Conservation (phyloP, 2,797 vertebrate species). For the Galaxias olidus region DNA sequence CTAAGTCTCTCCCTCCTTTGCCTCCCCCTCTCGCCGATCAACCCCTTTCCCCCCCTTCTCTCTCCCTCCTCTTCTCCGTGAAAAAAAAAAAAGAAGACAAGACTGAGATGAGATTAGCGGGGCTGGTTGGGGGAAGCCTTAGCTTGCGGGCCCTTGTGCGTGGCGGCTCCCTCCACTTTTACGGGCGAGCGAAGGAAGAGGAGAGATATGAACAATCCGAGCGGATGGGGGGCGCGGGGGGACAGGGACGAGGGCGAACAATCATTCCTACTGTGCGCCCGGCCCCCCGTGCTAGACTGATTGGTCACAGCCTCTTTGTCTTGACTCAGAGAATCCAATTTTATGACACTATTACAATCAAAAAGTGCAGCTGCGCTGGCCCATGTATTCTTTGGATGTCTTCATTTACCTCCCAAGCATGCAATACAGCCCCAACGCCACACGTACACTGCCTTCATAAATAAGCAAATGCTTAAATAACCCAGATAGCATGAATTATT, state of each 20-base stretch:
- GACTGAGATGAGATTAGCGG: slow-evolving; percentile 63
- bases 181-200: slow-evolving; percentile 11
- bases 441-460: slow-evolving; percentile 62
- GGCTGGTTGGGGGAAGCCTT: slow-evolving; percentile 51
- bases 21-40: slow-evolving; percentile 1
- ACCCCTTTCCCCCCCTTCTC: neutral
- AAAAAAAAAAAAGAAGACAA: slow-evolving; percentile 33
- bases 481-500: slow-evolving; percentile 75
- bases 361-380: slow-evolving; percentile 19
- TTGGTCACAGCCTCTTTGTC: slow-evolving; percentile 56
- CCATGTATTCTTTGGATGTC: slow-evolving; percentile 42
- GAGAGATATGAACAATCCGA: slow-evolving; percentile 30
- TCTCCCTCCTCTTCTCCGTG: slow-evolving; percentile 21
- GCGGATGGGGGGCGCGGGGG: slow-evolving; percentile 4
- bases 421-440: slow-evolving; percentile 43
- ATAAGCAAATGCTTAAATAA: slow-evolving; percentile 77
- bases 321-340: slow-evolving; percentile 53
- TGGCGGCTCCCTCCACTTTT: slow-evolving; percentile 24
- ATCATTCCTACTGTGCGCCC: slow-evolving; percentile 49
- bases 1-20: slow-evolving; percentile 6
- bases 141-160: slow-evolving; percentile 50
- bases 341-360: slow-evolving; percentile 55
- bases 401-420: slow-evolving; percentile 64
- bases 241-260: slow-evolving; percentile 35
- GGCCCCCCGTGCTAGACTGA: slow-evolving; percentile 30